Conservation (phyloP, 2,888 invertebrate genomes). For the Erebia palarica region DNA sequence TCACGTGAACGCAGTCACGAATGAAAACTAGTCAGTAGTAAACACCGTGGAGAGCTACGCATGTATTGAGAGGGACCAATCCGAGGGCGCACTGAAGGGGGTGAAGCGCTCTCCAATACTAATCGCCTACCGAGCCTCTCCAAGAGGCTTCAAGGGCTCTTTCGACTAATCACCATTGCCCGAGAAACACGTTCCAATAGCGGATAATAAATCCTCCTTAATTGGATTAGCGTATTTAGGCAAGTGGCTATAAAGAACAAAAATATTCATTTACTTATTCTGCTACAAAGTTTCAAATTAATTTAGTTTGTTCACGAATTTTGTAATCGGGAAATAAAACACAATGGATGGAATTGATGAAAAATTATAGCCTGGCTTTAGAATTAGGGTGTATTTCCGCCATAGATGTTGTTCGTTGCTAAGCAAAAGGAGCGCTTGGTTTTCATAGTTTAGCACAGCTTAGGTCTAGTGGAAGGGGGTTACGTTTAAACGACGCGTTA, state of each 20-base stretch:
- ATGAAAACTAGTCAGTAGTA: conserved; percentile 29
- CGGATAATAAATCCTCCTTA: conserved; percentile 34
- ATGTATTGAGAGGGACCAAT: conserved; percentile 27
- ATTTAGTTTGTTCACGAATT: neutral
- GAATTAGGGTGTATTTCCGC: too few species aligned
- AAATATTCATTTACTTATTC: conserved; percentile 9
- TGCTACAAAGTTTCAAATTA: neutral
- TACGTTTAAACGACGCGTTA: too few species aligned
- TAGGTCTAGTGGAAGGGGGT: too few species aligned
- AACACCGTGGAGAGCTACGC: conserved; percentile 27
- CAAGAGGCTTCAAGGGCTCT: conserved; percentile 35
- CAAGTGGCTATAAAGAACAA: conserved; percentile 11
- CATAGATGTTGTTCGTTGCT: too few species aligned
- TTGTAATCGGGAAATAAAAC: neutral
- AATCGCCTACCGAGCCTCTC: conserved; percentile 35
- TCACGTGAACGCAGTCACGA: neutral
- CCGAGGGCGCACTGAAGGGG: conserved; percentile 28
- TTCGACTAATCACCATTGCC: conserved; percentile 35
- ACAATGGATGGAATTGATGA: neutral
- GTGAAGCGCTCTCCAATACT: conserved; percentile 37
- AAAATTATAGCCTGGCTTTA: too few species aligned
- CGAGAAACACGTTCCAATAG: conserved; percentile 35
- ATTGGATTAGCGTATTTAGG: conserved; percentile 34
- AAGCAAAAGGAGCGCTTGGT: too few species aligned
- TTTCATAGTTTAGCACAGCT: too few species aligned